Percentiles rank a stretch among this genome's conserved stretches.
phyloP scores from a whole-genome alignment of 1,140 invertebrate genomes.

The Rhopalosiphum maidis region DNA sequence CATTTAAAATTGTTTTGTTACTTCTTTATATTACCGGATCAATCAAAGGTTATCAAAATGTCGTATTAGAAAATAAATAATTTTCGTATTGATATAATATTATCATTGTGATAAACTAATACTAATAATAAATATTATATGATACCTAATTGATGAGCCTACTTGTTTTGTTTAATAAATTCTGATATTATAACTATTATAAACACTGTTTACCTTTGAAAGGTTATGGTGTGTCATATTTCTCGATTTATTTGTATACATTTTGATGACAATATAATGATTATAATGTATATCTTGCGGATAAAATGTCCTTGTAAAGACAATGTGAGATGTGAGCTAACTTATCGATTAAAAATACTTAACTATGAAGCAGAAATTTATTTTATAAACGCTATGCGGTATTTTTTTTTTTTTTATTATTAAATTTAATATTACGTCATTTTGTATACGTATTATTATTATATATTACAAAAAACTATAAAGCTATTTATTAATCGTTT shows the following conservation, averaged over 20 bases:
- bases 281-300: background rate
- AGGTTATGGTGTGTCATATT: background rate
- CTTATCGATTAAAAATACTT: background rate
- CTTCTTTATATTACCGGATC: background rate
- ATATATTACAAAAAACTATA: background rate
- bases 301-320: background rate
- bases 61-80: background rate
- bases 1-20: slow-evolving; percentile 30
- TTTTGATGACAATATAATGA: background rate
- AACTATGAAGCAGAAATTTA: background rate
- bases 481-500: background rate
- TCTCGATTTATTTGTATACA: background rate
- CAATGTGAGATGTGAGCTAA: background rate
- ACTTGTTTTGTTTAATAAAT: background rate
- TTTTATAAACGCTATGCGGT: background rate
- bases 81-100: background rate
- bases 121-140: background rate
- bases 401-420: background rate
- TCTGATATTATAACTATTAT: background rate
- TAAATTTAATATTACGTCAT: background rate
- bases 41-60: slow-evolving; percentile 52
- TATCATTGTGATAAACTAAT: background rate
- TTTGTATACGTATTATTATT: background rate
- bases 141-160: background rate
- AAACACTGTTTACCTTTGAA: background rate